These are phyloP conservation scores for Crypturellus tataupa DNA, from an alignment of 2,797 vertebrate genomes.

Conservation along the genomic window DNA sequence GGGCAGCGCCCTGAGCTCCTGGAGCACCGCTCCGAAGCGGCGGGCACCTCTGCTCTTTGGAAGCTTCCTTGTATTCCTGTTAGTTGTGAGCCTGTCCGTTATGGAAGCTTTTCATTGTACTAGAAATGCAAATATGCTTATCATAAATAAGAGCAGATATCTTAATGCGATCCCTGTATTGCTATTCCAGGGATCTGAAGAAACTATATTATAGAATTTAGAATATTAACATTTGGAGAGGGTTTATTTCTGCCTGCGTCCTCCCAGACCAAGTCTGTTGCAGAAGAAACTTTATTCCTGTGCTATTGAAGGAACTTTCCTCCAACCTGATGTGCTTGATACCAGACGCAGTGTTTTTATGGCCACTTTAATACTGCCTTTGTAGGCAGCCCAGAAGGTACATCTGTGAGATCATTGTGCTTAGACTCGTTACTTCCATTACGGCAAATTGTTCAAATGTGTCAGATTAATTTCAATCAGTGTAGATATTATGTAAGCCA, in stretches of 20 bases:
- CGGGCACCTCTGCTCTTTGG: accelerated
- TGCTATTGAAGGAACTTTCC: neutral
- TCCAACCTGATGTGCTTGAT: neutral
- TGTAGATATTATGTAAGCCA: neutral
- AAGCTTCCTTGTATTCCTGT: neutral
- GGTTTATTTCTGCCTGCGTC: neutral
- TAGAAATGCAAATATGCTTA: neutral
- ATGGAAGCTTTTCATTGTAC: neutral
- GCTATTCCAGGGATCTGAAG: neutral
- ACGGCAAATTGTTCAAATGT: neutral
- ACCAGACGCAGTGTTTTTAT: neutral
- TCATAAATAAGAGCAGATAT: neutral
- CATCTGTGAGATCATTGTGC: neutral
- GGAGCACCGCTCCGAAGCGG: neutral
- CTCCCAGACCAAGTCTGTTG: neutral
- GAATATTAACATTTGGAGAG: neutral
- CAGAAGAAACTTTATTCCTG: neutral
- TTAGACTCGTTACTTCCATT: neutral
- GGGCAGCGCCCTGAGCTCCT: neutral
- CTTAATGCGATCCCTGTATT: neutral
- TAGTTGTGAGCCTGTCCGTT: neutral
- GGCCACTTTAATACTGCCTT: neutral
- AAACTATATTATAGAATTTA: neutral
- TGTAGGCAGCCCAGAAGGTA: neutral
- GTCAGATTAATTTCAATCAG: neutral